These are phyloP conservation scores for Deilephila elpenor DNA, from an alignment of 2,888 invertebrate species.

Conservation along the genomic window DNA sequence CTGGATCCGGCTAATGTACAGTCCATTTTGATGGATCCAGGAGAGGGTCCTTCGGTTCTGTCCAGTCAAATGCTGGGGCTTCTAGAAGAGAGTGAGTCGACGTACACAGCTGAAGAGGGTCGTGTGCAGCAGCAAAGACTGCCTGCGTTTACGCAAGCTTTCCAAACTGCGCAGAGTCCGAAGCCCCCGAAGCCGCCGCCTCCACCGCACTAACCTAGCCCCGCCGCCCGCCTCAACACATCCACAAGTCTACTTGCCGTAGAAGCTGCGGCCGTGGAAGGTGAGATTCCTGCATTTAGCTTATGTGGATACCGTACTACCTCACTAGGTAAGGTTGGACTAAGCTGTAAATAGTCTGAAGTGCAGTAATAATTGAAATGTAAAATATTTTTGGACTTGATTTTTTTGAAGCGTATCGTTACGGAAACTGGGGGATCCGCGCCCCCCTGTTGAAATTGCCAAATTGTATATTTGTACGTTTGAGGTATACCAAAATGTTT, in stretches of 20 bases:
- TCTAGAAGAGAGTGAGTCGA: conserved; percentile 61
- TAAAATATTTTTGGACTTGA: conserved; percentile 62
- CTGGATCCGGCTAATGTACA: conserved; percentile 67
- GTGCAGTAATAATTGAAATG: conserved; percentile 64
- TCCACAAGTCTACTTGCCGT: background rate
- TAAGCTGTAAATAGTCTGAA: conserved; percentile 79
- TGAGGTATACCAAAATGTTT: conserved; percentile 82
- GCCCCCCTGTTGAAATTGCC: conserved; percentile 69
- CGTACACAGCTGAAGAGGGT: conserved; percentile 64
- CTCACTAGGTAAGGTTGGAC: conserved; percentile 81
- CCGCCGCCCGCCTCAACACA: conserved; percentile 33
- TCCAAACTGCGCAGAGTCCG: conserved; percentile 78
- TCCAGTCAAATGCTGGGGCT: conserved; percentile 72
- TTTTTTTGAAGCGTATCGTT: conserved; percentile 55
- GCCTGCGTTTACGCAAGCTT: conserved; percentile 80
- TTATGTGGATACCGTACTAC: conserved; percentile 75
- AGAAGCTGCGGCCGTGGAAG: conserved; percentile 35
- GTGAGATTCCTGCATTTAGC: conserved; percentile 74
- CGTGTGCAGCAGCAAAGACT: conserved; percentile 65
- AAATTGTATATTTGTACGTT: conserved; percentile 78
- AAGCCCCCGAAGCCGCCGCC: conserved; percentile 79
- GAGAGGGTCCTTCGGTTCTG: conserved; percentile 75
- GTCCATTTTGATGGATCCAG: conserved; percentile 72
- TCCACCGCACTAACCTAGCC: conserved; percentile 69
- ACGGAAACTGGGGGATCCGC: conserved; percentile 54